Evolutionary conservation across 1,140 invertebrate species (phyloP).

Genomic region (Platorchestia sp.): DNA sequence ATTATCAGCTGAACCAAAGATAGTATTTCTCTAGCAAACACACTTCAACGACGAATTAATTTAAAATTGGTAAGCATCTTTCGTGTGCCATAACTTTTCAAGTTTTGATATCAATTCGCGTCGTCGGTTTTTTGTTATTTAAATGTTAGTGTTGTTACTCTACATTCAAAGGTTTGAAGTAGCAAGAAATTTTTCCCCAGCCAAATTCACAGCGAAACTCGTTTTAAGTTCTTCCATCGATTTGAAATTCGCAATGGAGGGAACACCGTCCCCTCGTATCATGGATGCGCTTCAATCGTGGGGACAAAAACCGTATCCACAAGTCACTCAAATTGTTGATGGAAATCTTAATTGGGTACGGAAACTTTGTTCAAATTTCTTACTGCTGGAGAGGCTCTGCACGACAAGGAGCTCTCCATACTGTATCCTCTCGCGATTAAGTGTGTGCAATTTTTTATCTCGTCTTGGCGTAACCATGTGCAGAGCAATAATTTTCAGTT

Average conservation of each 20-base stretch:
- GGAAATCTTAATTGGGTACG: too few relatives aligned
- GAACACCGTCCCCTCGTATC: background rate
- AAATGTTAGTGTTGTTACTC: background rate
- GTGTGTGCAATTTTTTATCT: too few relatives aligned
- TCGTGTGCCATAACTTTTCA: background rate
- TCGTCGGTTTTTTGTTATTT: background rate
- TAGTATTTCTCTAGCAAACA: too few relatives aligned
- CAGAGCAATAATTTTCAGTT: too few relatives aligned
- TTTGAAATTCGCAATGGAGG: background rate
- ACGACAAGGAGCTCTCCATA: too few relatives aligned
- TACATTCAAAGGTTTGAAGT: background rate
- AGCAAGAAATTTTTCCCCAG: background rate
- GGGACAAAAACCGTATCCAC: too few relatives aligned
- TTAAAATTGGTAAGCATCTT: background rate
- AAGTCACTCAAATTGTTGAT: too few relatives aligned
- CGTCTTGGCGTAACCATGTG: too few relatives aligned
- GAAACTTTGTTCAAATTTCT: too few relatives aligned
- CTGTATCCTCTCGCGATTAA: too few relatives aligned
- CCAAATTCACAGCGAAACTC: background rate
- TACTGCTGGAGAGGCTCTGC: too few relatives aligned
- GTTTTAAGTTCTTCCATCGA: background rate
- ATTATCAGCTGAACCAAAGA: too few relatives aligned
- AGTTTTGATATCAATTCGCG: background rate
- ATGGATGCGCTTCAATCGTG: background rate
- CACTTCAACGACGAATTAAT: background rate